Conservation (phyloP, 2,113 vertebrate genomes). For the Lethenteron camtschaticum region DNA sequence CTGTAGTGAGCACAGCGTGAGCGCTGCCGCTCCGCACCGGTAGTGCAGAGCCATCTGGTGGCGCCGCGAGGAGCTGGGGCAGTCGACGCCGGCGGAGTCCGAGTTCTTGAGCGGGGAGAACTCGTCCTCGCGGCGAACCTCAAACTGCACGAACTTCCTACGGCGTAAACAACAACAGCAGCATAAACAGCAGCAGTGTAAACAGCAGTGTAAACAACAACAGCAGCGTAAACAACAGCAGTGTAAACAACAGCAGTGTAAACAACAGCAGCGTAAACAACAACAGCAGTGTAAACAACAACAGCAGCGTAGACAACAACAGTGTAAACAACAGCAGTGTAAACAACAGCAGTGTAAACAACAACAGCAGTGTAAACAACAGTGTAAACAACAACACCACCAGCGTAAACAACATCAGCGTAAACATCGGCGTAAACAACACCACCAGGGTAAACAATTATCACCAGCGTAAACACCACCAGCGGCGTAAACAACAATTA, state of each 20-base stretch:
- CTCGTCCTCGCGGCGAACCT: conserved; percentile 76
- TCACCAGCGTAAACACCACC: not conserved
- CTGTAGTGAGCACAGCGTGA: conserved; percentile 19
- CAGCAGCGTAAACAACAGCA: not conserved
- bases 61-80: conserved; percentile 30
- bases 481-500: not conserved
- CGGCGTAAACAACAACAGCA: not conserved
- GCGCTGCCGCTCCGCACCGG: conserved; percentile 21
- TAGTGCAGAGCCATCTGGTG: conserved; percentile 53
- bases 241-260: not conserved
- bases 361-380: not conserved
- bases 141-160: conserved; percentile 71
- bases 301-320: not conserved
- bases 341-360: not conserved
- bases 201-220: not conserved
- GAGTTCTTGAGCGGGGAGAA: conserved; percentile 85
- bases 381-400: not conserved
- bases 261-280: not conserved
- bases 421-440: not conserved
- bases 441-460: not conserved
- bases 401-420: not conserved
- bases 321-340: not conserved
- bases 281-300: not conserved
- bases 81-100: conserved; percentile 43
- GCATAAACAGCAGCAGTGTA: too few species aligned